These are phyloP conservation scores for Indicator maculatus DNA, from an alignment of 2,113 vertebrate genomes.

Conservation along the genomic window DNA sequence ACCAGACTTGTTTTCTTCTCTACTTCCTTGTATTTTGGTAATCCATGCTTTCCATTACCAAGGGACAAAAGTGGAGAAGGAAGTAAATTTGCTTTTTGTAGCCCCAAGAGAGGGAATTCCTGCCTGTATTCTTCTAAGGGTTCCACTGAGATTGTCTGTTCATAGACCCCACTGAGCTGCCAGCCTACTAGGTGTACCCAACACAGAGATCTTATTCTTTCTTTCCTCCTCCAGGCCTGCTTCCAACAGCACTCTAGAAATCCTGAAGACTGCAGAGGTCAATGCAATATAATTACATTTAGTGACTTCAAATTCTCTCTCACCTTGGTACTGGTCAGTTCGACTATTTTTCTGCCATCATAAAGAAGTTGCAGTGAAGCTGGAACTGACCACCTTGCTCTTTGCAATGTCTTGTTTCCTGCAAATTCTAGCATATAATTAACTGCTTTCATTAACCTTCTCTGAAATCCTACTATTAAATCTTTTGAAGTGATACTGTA, in stretches of 20 bases:
- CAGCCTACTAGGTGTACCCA: background rate
- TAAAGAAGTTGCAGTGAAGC: background rate
- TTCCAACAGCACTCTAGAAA: background rate
- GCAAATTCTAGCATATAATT: constrained; percentile 9
- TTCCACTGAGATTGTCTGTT: background rate
- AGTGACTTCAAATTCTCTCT: constrained; percentile 2
- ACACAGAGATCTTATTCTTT: background rate
- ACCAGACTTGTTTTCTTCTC: background rate
- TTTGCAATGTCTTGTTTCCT: background rate
- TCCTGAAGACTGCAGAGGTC: background rate
- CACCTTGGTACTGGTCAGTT: background rate
- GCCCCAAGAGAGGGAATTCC: background rate
- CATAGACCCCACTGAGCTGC: background rate
- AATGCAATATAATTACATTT: background rate
- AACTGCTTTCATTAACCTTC: constrained; percentile 44
- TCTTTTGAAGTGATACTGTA: background rate
- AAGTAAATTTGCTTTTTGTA: background rate
- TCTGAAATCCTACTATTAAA: constrained; percentile 15
- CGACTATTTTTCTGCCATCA: background rate
- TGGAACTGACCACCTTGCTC: background rate
- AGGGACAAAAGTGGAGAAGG: background rate
- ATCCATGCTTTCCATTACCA: background rate
- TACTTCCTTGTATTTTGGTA: background rate
- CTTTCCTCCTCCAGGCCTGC: background rate
- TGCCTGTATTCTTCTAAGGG: background rate